Percentiles rank a stretch among this genome's conserved stretches.
Conservation (phyloP, 2,797 vertebrate genomes). For the Chelon auratus region DNA sequence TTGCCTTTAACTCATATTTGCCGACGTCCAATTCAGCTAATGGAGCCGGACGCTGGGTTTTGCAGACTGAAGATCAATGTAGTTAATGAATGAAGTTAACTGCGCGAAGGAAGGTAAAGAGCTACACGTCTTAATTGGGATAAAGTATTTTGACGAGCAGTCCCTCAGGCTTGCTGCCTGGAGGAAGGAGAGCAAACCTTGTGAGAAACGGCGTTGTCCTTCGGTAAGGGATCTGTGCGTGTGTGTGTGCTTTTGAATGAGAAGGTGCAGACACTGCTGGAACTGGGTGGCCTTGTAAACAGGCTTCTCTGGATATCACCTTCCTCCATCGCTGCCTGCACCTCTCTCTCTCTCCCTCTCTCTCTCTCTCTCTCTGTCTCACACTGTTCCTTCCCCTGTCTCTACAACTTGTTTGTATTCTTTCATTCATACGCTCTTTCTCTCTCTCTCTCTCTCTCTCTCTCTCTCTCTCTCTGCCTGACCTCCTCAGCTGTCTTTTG, state of each 20-base stretch:
- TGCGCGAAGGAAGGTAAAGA: constrained; percentile 29
- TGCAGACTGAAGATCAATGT: constrained; percentile 48
- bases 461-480: neutral
- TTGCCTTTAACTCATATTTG: neutral
- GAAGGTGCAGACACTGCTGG: constrained; percentile 65
- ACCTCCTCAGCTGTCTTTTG: constrained; percentile 7
- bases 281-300: constrained; percentile 72
- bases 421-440: constrained; percentile 34
- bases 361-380: neutral
- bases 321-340: constrained; percentile 50
- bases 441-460: constrained; percentile 21
- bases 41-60: constrained; percentile 31
- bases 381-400: neutral
- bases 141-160: constrained; percentile 4
- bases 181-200: constrained; percentile 21
- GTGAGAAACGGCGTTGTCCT: constrained; percentile 36
- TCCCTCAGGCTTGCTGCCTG: neutral
- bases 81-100: constrained; percentile 26
- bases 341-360: constrained; percentile 11
- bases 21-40: constrained; percentile 58
- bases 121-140: constrained; percentile 28
- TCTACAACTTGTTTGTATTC: neutral
- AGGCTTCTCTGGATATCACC: constrained; percentile 65
- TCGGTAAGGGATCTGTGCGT: constrained; percentile 26
- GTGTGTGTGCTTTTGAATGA: constrained; percentile 53